Evolutionary conservation across 2,888 invertebrate genomes (phyloP), one percentile per base, ranked within the genome.

Genomic region (Molanna angustata): DNA sequence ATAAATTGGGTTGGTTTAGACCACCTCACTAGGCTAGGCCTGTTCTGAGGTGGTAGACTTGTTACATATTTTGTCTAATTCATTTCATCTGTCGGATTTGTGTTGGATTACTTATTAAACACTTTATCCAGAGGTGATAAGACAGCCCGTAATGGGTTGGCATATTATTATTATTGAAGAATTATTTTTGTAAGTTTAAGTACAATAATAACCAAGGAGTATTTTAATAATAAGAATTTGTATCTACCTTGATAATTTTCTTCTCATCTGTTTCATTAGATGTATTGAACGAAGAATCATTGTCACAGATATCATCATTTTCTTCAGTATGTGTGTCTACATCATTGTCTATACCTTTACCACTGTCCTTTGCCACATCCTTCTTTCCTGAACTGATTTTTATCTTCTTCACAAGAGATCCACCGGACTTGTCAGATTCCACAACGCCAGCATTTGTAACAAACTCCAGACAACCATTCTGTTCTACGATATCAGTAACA

Each of bases 281-380:
- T 22, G 20, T 33, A 13, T 52, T 46, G 22, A 42, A 46, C 14
- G 27, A 11, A 13, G 20, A 31, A 40, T 40, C 44, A 40, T 27
- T 50, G n/a, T 48, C 49, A 6, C 18, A 13, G 2, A 14, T 13
- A 3, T 42, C 42, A 20, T 47, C 42, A 6, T 52, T 42, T 20
- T 52, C 49, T 2, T 49, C 21, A 18, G 14, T 32, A 11, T 18
- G n/a, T 18, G 14, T 13, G 21, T n/a, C 21, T 2, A 42, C 52
- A 14, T 42, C 32, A 31, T 14, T 39, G 13, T 42, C 73, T 60
- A 73, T 49, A 1, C 69, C 73, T 59, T 73, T 51, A 1, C 69
- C 75, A 51, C 74, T 76, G 55, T 74, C 75, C 59, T 73, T 76
- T 57, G 72, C 66, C 62, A 74, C 71, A 54, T 49, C 66, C 62